Percentiles rank a stretch among this genome's conserved stretches.
Conservation (phyloP, 2,888 invertebrate genomes). For the Hypercompe scribonia region DNA sequence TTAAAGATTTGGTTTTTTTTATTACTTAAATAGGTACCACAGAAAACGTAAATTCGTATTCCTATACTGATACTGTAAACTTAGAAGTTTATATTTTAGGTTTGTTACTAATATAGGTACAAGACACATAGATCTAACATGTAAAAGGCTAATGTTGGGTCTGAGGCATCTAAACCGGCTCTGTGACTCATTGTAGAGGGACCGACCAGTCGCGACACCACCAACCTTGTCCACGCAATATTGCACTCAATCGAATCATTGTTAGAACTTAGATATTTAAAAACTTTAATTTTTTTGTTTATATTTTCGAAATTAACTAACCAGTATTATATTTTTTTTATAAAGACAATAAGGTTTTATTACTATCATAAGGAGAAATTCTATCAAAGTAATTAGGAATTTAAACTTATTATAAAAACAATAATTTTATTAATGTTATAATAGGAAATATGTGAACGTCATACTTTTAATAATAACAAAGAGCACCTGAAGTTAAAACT, state of each 20-base stretch:
- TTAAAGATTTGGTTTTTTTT: background rate
- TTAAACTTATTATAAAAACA: conserved; percentile 12
- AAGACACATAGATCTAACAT: conserved; percentile 47
- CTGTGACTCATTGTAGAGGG: conserved; percentile 67
- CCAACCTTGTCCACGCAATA: conserved; percentile 50
- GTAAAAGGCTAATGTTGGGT: conserved; percentile 51
- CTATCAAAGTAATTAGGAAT: conserved; percentile 8
- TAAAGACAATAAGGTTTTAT: background rate
- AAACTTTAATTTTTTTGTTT: background rate
- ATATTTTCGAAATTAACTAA: background rate
- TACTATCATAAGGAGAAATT: background rate
- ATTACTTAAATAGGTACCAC: background rate
- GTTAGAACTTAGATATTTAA: conserved; percentile 20
- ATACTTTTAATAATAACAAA: conserved; percentile 33
- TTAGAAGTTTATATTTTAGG: background rate
- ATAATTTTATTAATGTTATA: background rate
- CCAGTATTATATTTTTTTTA: background rate
- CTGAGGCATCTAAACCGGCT: conserved; percentile 64
- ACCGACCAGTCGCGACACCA: conserved; percentile 45
- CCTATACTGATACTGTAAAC: too few relatives aligned
- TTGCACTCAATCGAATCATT: conserved; percentile 38
- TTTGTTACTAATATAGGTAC: conserved; percentile 30
- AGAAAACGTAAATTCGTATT: background rate
- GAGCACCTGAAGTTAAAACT: conserved; percentile 40
- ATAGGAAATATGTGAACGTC: conserved; percentile 11